phyloP scores from a whole-genome alignment of 2,888 invertebrate genomes.

The Rosalia funebris region DNA sequence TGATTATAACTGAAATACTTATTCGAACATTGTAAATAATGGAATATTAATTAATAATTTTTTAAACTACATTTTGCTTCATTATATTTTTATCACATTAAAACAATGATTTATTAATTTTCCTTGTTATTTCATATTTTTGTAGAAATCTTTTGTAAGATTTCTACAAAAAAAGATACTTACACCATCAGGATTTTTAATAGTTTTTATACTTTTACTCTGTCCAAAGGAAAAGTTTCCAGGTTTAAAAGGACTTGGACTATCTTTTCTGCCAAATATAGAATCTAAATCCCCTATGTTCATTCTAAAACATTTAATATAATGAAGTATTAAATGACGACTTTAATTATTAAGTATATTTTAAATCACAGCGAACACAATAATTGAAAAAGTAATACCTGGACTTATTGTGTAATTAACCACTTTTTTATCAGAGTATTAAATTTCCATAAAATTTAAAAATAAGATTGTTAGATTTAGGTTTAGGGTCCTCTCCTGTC shows the following conservation, averaged over 20 bases:
- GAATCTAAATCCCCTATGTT: conserved; percentile 33
- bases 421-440: neutral
- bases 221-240: conserved; percentile 62
- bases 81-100: too few relatives aligned
- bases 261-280: conserved; percentile 24
- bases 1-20: too few relatives aligned
- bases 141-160: too few relatives aligned
- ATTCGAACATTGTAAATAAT: too few relatives aligned
- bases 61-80: too few relatives aligned
- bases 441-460: neutral
- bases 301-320: conserved; percentile 28
- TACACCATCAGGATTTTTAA: conserved; percentile 69
- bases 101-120: too few relatives aligned
- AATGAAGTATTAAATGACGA: neutral
- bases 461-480: neutral
- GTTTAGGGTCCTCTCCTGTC: neutral
- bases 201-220: conserved; percentile 67
- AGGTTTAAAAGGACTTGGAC: conserved; percentile 19
- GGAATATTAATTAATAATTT: too few relatives aligned
- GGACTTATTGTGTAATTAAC: too few relatives aligned
- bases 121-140: too few relatives aligned
- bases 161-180: too few relatives aligned
- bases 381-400: too few relatives aligned
- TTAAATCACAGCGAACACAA: too few relatives aligned
- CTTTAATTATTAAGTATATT: neutral